Conservation (phyloP, 2,113 vertebrate genomes). For the Gymnocephalus cernua region DNA sequence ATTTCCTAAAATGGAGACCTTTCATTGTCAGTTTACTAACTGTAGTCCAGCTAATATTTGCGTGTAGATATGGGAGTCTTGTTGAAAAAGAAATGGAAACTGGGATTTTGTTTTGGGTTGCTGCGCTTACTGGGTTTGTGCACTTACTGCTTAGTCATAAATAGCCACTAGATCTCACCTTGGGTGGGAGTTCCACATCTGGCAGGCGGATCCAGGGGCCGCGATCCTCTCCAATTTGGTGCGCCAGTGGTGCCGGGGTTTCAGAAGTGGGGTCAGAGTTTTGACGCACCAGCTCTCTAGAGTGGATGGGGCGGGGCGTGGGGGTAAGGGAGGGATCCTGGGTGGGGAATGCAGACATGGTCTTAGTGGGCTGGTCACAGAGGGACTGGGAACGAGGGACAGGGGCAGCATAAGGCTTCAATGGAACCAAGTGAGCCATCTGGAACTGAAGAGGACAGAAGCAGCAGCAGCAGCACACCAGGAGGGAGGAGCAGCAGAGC, state of each 20-base stretch:
- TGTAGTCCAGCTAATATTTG: not conserved
- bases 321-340: constrained; percentile 87
- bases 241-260: constrained; percentile 86
- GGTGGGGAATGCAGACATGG: constrained; percentile 91
- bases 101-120: not conserved
- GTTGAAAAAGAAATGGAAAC: not conserved
- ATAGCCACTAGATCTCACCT: constrained; percentile 78
- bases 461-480: constrained; percentile 46
- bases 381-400: constrained; percentile 95
- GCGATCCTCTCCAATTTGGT: constrained; percentile 81
- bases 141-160: not conserved
- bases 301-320: constrained; percentile 82
- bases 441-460: constrained; percentile 86
- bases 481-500: constrained; percentile 44
- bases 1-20: not conserved
- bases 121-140: not conserved
- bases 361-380: constrained; percentile 93
- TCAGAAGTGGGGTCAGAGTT: constrained; percentile 95
- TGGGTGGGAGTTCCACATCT: constrained; percentile 89
- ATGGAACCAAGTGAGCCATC: constrained; percentile 92
- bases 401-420: constrained; percentile 92
- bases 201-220: constrained; percentile 90
- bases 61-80: not conserved
- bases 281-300: constrained; percentile 90
- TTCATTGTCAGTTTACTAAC: not conserved